These are phyloP conservation scores for Gallinago nigripennis DNA, from an alignment of 2,797 vertebrate species.

Conservation along the genomic window DNA sequence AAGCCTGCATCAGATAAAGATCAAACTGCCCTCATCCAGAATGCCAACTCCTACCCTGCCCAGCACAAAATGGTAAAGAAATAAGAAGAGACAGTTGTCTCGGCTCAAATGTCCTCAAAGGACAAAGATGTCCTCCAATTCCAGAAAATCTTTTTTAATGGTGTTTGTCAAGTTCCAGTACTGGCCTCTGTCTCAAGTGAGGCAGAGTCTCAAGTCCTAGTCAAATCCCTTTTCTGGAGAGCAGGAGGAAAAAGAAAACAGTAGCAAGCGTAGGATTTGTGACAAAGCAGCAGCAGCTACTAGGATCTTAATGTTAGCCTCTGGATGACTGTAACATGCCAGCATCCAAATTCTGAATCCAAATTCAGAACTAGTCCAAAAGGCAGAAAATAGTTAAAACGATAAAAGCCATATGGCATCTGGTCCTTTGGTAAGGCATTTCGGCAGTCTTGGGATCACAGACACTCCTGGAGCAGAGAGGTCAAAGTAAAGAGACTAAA, in stretches of 20 bases:
- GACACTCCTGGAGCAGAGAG: background rate
- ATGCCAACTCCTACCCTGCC: background rate
- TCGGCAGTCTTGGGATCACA: background rate
- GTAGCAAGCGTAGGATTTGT: background rate
- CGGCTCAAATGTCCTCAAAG: background rate
- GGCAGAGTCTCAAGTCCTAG: background rate
- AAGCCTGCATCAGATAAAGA: background rate
- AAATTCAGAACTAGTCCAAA: background rate
- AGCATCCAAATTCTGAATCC: background rate
- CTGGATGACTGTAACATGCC: background rate
- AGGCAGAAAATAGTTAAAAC: background rate
- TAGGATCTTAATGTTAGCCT: background rate
- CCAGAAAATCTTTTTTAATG: background rate
- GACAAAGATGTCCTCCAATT: background rate
- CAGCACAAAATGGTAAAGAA: background rate
- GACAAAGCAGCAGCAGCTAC: background rate
- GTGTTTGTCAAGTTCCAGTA: background rate
- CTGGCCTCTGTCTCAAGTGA: background rate
- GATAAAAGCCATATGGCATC: background rate
- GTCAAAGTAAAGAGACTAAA: background rate
- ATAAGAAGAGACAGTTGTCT: background rate
- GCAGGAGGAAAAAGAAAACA: background rate
- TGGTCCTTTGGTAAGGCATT: background rate
- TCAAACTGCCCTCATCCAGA: background rate
- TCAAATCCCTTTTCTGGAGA: background rate